A percentile compares a stretch with the other conserved stretches of the same genome.
These are phyloP conservation scores for Hystrix cristata DNA, from an alignment of 2,113 vertebrate species.

Conservation along the genomic window DNA sequence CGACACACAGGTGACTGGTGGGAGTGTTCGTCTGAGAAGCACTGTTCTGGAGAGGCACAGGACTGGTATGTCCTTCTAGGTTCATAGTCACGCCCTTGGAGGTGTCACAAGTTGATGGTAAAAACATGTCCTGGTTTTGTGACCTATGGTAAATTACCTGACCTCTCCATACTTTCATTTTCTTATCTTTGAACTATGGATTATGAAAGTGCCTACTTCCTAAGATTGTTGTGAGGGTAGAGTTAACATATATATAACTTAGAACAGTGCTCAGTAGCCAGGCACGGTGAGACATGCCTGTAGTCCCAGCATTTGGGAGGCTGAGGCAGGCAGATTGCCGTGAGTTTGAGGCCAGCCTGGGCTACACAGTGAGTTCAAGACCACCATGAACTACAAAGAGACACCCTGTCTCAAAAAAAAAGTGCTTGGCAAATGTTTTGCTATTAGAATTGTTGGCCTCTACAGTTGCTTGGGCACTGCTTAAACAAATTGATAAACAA, in stretches of 20 bases:
- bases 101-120: not conserved
- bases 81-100: not conserved
- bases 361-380: too few relatives aligned
- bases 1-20: not conserved
- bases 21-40: not conserved
- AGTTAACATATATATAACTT: not conserved
- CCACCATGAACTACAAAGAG: too few relatives aligned
- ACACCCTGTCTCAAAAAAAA: too few relatives aligned
- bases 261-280: not conserved
- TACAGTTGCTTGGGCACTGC: not conserved
- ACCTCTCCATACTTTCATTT: not conserved
- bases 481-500: conserved; percentile 26
- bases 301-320: too few relatives aligned
- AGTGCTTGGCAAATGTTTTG: not conserved
- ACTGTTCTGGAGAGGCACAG: not conserved
- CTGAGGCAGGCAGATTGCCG: too few relatives aligned
- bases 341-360: too few relatives aligned
- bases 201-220: not conserved
- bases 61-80: not conserved
- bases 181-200: not conserved
- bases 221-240: conserved; percentile 7
- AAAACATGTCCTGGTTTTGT: not conserved
- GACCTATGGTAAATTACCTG: not conserved
- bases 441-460: conserved; percentile 31
- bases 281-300: too few relatives aligned